phyloP scores from a whole-genome alignment of 2,888 invertebrate genomes.

The Sisyra terminalis region DNA sequence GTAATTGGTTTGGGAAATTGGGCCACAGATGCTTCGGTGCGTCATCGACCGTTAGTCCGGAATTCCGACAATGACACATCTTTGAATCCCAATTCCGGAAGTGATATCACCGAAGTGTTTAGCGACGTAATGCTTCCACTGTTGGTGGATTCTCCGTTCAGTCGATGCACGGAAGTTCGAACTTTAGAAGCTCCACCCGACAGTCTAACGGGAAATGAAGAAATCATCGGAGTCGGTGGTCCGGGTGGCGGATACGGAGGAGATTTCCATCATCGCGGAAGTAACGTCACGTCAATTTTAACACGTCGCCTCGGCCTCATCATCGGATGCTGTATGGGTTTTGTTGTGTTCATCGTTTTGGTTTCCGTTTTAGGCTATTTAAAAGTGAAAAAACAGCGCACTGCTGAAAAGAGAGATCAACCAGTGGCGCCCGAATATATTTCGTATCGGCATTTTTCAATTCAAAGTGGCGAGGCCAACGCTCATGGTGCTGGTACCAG shows the following conservation, averaged over 20 bases:
- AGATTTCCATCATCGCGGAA: conserved; percentile 22
- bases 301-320: conserved; percentile 70
- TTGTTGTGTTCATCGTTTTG: conserved; percentile 68
- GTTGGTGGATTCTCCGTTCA: conserved; percentile 51
- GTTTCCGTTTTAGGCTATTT: conserved; percentile 73
- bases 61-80: conserved; percentile 11
- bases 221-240: conserved; percentile 15
- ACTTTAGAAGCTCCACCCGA: conserved; percentile 57
- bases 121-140: conserved; percentile 35
- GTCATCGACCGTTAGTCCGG: conserved; percentile 15
- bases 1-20: conserved; percentile 74
- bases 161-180: conserved; percentile 59
- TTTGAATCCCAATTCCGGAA: conserved; percentile 21
- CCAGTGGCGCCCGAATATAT: conserved; percentile 63
- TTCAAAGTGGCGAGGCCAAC: conserved; percentile 43
- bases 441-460: conserved; percentile 57
- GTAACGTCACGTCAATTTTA: conserved; percentile 52
- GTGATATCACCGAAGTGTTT: conserved; percentile 32
- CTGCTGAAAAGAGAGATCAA: conserved; percentile 55
- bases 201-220: conserved; percentile 26
- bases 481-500: conserved; percentile 16
- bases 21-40: conserved; percentile 24
- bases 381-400: conserved; percentile 69
- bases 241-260: conserved; percentile 14
- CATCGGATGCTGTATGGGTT: conserved; percentile 73